Base-by-base conservation (phyloP, 37 sponge, comb jelly and placozoan genomes). In the Trichoplax adhaerens region DNA sequence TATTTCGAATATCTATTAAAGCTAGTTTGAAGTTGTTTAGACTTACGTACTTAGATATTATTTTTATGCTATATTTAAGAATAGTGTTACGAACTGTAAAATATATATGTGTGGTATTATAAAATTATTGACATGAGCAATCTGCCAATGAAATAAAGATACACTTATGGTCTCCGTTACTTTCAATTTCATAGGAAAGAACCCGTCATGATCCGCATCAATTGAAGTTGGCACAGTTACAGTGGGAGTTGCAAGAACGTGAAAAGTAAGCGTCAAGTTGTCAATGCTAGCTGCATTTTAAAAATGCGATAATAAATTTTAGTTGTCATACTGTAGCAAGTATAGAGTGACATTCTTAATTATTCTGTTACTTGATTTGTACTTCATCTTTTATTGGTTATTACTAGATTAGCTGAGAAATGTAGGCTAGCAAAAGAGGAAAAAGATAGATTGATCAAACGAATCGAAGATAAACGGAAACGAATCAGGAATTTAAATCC, bases 171-270 rank as follows among this genome's bases (percentile, higher is more conserved):
- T 77, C 1, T 78, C 29, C 29, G 29, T 29, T 29, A 29, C 29
- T 29, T 29, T 29, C 29, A 29, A 49, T 63, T 8, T 72, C 6
- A 8, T 66, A 87, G 82, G 82, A 84, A 3, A 71, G 58, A 48
- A 81, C 79, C 2, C 68, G 80, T 55, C 48, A 48, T n/a, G 72
- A 80, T 77, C 79, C 78, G 51, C 90, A 89, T 62, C 70, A 86
- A 57, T n/a, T 66, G 53, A 89, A 86, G 90, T 76, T 89, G 3
- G 78, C 77, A n/a, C 51, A 84, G 49, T 68, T 89, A 58, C 76
- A 89, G 52, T 89, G 87, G 87, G 90, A 89, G 67, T 62, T 89
- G 64, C 68, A 89, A 55, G 77, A 89, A 61, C 75, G 90, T 48
- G 69, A 86, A 73, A 62, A 72, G 90, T 85, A 55, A 76, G 77